phyloP scores from a whole-genome alignment of 2,888 invertebrate species.

The Lasioglossum morio region DNA sequence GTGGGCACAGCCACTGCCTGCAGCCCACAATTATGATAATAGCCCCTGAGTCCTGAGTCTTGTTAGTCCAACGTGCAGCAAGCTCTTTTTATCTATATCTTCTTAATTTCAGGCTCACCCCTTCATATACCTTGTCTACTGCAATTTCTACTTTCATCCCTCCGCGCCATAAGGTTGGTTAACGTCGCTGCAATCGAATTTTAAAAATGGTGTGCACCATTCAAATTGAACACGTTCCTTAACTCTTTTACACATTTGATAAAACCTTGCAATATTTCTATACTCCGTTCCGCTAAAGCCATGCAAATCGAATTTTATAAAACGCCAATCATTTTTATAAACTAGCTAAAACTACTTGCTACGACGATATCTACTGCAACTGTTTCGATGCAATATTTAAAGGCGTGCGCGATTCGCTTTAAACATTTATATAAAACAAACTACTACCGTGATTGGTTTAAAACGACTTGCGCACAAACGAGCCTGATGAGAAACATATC shows the following conservation, averaged over 20 bases:
- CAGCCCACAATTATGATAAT: slow-evolving; percentile 85
- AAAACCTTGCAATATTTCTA: no score
- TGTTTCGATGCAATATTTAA: not conserved
- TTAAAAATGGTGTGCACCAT: not conserved
- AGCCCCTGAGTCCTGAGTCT: slow-evolving; percentile 82
- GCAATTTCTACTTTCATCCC: slow-evolving; percentile 61
- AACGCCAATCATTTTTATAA: no score
- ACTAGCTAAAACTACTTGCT: not conserved
- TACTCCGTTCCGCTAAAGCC: no score
- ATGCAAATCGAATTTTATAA: no score
- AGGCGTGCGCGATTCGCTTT: not conserved
- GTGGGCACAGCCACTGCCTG: slow-evolving; percentile 84
- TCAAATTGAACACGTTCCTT: not conserved
- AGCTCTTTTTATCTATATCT: slow-evolving; percentile 79
- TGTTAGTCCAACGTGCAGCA: slow-evolving; percentile 82
- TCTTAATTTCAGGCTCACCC: slow-evolving; percentile 70
- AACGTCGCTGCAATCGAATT: slow-evolving; percentile 66
- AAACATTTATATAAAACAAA: not conserved
- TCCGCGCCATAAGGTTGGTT: slow-evolving; percentile 59
- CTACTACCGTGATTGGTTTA: not conserved
- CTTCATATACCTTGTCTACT: slow-evolving; percentile 41
- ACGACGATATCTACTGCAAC: no score
- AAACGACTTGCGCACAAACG: not conserved
- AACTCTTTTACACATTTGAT: not conserved
- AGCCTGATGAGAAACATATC: not conserved